phyloP scores from a whole-genome alignment of 2,888 invertebrate genomes.

The Folsomia candida region DNA sequence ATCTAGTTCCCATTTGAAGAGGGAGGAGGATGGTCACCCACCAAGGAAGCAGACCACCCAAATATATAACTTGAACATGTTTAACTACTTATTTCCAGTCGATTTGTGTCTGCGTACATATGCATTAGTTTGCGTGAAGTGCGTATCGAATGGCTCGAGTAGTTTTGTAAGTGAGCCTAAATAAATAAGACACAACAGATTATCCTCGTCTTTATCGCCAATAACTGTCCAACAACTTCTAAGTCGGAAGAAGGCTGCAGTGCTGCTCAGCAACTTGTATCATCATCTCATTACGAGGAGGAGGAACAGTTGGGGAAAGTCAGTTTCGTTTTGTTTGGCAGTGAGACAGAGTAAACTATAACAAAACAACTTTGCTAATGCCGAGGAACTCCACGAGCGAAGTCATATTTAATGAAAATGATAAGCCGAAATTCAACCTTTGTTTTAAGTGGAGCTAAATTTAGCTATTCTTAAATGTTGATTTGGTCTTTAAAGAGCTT shows the following conservation, averaged over 20 bases:
- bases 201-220: background rate
- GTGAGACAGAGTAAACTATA: background rate
- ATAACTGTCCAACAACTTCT: background rate
- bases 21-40: too few species aligned
- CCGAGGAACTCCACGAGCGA: too few species aligned
- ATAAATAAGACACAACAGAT: background rate
- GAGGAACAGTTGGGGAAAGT: conserved; percentile 5
- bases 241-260: background rate
- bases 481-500: too few species aligned
- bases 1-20: too few species aligned
- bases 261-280: background rate
- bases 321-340: conserved; percentile 7
- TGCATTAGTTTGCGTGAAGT: background rate
- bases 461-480: too few species aligned
- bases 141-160: background rate
- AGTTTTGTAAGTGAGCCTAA: background rate
- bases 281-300: background rate
- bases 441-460: too few species aligned
- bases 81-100: too few species aligned
- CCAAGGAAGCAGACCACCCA: too few species aligned
- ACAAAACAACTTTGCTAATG: too few species aligned
- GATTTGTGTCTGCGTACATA: too few species aligned
- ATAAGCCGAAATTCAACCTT: background rate
- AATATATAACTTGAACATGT: too few species aligned
- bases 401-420: background rate